Percentiles rank a stretch among this genome's conserved stretches.
Conservation (phyloP, 2,797 vertebrate genomes). For the Hozukius guyotensis region DNA sequence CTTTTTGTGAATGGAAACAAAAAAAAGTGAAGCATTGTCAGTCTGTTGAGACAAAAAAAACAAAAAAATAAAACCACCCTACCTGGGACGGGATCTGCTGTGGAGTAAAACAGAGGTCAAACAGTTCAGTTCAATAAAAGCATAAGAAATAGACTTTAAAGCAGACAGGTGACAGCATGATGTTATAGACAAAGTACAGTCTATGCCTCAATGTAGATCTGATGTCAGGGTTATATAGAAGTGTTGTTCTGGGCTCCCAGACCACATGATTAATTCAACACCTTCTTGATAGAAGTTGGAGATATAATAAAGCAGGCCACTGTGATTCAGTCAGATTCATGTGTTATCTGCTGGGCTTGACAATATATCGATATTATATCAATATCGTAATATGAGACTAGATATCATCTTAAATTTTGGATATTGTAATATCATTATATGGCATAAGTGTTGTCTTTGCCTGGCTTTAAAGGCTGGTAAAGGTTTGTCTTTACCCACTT, state of each 20-base stretch:
- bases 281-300: neutral
- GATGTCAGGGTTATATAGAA: neutral
- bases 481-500: too few relatives aligned
- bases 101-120: constrained; percentile 48
- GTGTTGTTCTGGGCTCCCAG: neutral
- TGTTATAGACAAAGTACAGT: neutral
- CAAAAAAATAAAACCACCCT: constrained; percentile 32
- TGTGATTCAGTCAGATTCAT: neutral
- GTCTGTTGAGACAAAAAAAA: constrained; percentile 2
- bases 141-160: neutral
- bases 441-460: too few relatives aligned
- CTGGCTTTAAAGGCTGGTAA: too few relatives aligned
- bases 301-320: neutral
- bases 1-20: constrained; percentile 41
- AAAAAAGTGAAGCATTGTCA: constrained; percentile 11
- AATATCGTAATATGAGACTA: too few relatives aligned
- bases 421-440: too few relatives aligned
- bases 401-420: too few relatives aligned
- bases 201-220: neutral
- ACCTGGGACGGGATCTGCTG: constrained; percentile 80
- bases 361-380: too few relatives aligned
- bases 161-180: neutral
- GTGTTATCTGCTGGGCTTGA: neutral
- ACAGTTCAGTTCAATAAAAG: constrained; percentile 8
- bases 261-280: constrained; percentile 10